Conservation (phyloP, 2,113 vertebrate genomes). For the Phrynosoma platyrhinos region DNA sequence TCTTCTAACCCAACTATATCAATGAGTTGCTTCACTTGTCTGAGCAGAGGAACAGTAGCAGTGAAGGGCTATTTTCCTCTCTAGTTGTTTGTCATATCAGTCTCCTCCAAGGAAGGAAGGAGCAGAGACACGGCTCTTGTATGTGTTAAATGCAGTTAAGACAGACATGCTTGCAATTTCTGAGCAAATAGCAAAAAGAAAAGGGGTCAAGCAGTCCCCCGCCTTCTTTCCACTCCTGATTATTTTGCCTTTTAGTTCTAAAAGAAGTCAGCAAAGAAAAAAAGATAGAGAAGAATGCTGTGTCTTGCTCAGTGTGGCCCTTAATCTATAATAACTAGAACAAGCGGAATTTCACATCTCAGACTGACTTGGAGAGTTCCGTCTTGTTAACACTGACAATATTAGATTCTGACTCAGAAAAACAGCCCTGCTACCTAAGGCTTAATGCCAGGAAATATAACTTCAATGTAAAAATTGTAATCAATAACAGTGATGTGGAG, state of each 20-base stretch:
- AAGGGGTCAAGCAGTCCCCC: neutral
- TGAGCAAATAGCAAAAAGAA: neutral
- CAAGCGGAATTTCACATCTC: neutral
- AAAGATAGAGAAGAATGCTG: neutral
- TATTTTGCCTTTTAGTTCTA: too few relatives aligned
- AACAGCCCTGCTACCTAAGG: slow-evolving; percentile 46
- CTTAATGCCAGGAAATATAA: slow-evolving; percentile 48
- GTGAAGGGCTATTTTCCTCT: neutral
- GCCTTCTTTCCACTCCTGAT: neutral
- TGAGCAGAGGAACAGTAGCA: neutral
- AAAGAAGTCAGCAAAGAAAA: neutral
- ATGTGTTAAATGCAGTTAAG: neutral
- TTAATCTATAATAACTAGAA: neutral
- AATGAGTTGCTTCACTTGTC: neutral
- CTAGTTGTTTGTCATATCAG: neutral
- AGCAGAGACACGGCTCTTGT: neutral
- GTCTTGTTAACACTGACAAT: slow-evolving; percentile 12
- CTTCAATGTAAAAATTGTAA: slow-evolving; percentile 39
- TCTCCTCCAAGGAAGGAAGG: neutral
- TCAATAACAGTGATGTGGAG: neutral
- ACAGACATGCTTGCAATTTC: neutral
- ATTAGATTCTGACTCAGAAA: slow-evolving; percentile 58
- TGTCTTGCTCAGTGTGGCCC: neutral
- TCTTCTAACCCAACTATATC: neutral
- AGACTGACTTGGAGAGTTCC: neutral